These are phyloP conservation scores for Myiozetetes cayanensis DNA, from an alignment of 2,113 vertebrate species.

Conservation along the genomic window DNA sequence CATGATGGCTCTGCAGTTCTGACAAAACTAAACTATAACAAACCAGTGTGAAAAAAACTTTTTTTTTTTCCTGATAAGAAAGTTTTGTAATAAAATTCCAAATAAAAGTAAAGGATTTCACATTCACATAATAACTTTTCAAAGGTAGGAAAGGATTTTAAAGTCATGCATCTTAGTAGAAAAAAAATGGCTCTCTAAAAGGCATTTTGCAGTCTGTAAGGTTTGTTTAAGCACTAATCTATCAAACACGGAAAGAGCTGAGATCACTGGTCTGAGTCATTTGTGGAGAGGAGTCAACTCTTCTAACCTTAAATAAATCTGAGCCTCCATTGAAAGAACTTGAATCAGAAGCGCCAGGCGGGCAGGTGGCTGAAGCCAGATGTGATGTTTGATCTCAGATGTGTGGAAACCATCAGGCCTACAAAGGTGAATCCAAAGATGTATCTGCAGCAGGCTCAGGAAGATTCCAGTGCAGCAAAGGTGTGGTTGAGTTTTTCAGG, in stretches of 20 bases:
- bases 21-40: not conserved
- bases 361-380: not conserved
- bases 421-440: not conserved
- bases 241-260: not conserved
- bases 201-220: not conserved
- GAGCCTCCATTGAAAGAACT: not conserved
- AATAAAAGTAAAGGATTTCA: not conserved
- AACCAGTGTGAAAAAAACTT: not conserved
- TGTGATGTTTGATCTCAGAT: not conserved
- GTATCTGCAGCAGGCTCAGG: not conserved
- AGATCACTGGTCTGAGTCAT: not conserved
- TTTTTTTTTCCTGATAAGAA: not conserved
- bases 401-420: not conserved
- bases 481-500: fast-evolving
- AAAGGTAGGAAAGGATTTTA: not conserved
- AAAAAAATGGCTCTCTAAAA: not conserved
- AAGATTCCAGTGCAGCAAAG: not conserved
- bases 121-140: not conserved
- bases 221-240: conserved; percentile 37
- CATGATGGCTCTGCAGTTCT: not conserved
- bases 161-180: not conserved
- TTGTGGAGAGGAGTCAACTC: not conserved
- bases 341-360: not conserved
- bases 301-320: not conserved
- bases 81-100: not conserved